A percentile compares a stretch with the other conserved stretches of the same genome.
These are phyloP conservation scores for Xenopus petersii DNA, from an alignment of 2,797 vertebrate species.

Conservation along the genomic window DNA sequence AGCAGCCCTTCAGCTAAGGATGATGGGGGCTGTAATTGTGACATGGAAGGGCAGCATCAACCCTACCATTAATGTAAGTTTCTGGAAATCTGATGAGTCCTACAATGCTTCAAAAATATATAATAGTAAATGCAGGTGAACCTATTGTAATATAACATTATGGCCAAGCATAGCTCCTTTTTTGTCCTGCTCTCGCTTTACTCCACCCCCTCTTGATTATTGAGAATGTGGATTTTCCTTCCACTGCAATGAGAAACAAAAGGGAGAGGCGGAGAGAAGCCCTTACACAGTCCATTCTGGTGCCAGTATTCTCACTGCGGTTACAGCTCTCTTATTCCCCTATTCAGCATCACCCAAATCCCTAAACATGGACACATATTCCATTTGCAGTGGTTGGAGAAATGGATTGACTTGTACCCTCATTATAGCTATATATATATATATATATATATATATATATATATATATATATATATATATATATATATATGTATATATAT, in stretches of 20 bases:
- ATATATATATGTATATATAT: no score
- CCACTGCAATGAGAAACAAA: constrained; percentile 12
- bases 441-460: no score
- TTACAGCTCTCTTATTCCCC: not conserved
- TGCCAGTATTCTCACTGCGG: constrained; percentile 1
- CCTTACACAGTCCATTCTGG: not conserved
- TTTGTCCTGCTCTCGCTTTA: not conserved
- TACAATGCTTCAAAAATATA: no score
- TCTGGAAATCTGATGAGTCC: no score
- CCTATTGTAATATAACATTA: not conserved
- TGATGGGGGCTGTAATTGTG: no score
- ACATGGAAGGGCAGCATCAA: no score
- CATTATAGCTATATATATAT: no score
- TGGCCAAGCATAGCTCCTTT: not conserved
- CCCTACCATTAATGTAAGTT: no score
- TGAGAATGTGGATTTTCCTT: not conserved
- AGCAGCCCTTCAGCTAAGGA: no score
- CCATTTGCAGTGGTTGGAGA: not conserved
- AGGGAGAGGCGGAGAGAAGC: constrained; percentile 1
- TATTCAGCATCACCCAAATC: not conserved
- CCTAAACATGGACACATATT: not conserved
- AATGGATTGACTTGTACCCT: no score
- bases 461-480: no score
- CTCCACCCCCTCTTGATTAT: not conserved
- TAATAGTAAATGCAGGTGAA: no score